These are phyloP conservation scores for Hipparchia semele DNA, from an alignment of 2,888 invertebrate genomes.

Conservation along the genomic window DNA sequence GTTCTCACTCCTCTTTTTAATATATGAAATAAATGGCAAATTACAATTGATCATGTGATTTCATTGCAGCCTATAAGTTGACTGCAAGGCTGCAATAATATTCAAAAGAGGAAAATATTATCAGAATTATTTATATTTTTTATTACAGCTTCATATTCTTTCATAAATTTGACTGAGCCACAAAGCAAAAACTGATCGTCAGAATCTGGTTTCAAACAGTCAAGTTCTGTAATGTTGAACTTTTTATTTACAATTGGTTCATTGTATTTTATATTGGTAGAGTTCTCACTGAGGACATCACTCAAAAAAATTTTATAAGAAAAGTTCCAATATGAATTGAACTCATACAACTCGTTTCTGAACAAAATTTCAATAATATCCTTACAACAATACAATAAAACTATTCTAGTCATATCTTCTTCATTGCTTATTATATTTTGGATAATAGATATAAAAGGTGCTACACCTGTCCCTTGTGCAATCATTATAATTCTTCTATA, in stretches of 20 bases:
- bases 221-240: constrained; percentile 61
- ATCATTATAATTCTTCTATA: constrained; percentile 71
- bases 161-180: constrained; percentile 84
- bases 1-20: too few species aligned
- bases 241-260: constrained; percentile 73
- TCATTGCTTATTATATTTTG: constrained; percentile 85
- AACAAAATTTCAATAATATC: constrained; percentile 83
- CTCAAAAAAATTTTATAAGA: constrained; percentile 84
- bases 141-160: constrained; percentile 65
- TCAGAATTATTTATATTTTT: constrained; percentile 50
- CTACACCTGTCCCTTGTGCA: constrained; percentile 90
- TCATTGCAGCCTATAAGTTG: neutral
- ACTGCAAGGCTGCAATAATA: neutral
- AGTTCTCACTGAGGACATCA: constrained; percentile 40
- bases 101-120: constrained; percentile 67
- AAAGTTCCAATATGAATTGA: constrained; percentile 89
- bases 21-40: too few species aligned
- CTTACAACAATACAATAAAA: constrained; percentile 85
- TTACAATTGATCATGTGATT: too few species aligned
- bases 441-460: constrained; percentile 86
- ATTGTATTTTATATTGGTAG: constrained; percentile 67
- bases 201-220: constrained; percentile 55
- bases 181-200: constrained; percentile 82
- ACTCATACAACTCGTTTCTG: constrained; percentile 83
- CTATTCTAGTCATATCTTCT: constrained; percentile 85